phyloP scores from a whole-genome alignment of 1,140 invertebrate genomes.

The Oncopeltus fasciatus region DNA sequence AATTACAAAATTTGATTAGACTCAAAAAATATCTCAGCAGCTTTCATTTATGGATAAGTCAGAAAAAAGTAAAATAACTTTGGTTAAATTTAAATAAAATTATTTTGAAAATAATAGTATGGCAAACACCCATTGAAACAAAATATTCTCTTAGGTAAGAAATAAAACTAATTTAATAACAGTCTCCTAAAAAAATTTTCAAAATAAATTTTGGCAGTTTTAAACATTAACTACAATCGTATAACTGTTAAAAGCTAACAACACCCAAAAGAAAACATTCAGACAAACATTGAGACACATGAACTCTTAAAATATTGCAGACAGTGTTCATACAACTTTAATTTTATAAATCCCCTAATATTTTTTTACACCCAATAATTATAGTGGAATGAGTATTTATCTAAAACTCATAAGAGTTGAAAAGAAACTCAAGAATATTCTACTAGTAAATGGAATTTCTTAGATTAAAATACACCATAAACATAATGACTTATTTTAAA shows the following conservation, averaged over 20 bases:
- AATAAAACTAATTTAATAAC: too few species aligned
- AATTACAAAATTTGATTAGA: constrained; percentile 11
- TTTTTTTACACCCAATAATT: not conserved
- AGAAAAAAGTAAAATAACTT: not conserved
- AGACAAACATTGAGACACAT: too few species aligned
- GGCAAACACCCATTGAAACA: too few species aligned
- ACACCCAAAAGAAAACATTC: too few species aligned
- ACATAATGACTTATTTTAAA: not conserved
- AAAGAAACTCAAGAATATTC: not conserved
- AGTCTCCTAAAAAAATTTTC: too few species aligned
- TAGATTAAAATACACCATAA: not conserved
- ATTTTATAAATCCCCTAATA: too few species aligned
- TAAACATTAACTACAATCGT: too few species aligned
- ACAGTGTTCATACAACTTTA: not conserved
- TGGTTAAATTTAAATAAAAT: not conserved
- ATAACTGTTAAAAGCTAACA: too few species aligned
- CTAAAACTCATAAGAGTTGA: not conserved
- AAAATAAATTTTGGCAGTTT: too few species aligned
- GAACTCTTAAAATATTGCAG: not conserved
- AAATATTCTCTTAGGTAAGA: too few species aligned
- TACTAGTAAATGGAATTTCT: not conserved
- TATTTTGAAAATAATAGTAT: too few species aligned
- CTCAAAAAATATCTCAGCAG: constrained; percentile 2
- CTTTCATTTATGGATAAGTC: not conserved
- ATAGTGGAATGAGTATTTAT: not conserved